Conservation (phyloP, 2,113 vertebrate genomes). For the Cercocebus atys region DNA sequence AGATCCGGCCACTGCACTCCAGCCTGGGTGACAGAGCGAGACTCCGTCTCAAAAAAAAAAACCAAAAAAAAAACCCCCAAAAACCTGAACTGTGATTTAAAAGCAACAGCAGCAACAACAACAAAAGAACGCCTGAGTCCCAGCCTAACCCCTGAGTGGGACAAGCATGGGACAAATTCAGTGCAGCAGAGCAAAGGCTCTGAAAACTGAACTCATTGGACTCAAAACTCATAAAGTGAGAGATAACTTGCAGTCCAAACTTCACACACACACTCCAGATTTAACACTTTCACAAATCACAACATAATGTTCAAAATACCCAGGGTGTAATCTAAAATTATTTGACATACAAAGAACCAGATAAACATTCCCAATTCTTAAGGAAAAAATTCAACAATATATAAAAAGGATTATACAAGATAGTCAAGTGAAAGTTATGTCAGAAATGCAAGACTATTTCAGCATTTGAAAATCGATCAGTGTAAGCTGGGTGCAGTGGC, state of each 20-base stretch:
- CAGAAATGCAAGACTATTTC: background rate
- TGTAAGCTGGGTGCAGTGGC: background rate
- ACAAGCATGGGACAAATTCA: background rate
- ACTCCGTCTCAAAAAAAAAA: too few relatives aligned
- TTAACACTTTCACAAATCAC: background rate
- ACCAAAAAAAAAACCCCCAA: rapidly evolving
- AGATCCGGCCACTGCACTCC: too few relatives aligned
- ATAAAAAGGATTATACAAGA: background rate
- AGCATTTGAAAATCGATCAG: background rate
- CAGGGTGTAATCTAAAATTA: background rate
- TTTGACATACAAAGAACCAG: background rate
- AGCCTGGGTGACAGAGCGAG: too few relatives aligned
- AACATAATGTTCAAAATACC: background rate
- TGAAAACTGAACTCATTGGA: background rate
- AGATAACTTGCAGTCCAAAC: background rate
- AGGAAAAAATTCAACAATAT: background rate
- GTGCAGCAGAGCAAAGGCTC: background rate
- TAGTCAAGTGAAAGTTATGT: background rate
- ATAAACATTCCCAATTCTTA: background rate
- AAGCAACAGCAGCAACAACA: background rate
- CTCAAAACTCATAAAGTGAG: background rate
- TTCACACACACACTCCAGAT: background rate
- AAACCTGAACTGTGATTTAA: background rate
- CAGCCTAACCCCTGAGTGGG: background rate
- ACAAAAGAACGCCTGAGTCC: background rate